Percentiles rank a stretch among this genome's conserved stretches.
phyloP scores from a whole-genome alignment of 2,888 invertebrate species.

The Agonopterix heracliana region DNA sequence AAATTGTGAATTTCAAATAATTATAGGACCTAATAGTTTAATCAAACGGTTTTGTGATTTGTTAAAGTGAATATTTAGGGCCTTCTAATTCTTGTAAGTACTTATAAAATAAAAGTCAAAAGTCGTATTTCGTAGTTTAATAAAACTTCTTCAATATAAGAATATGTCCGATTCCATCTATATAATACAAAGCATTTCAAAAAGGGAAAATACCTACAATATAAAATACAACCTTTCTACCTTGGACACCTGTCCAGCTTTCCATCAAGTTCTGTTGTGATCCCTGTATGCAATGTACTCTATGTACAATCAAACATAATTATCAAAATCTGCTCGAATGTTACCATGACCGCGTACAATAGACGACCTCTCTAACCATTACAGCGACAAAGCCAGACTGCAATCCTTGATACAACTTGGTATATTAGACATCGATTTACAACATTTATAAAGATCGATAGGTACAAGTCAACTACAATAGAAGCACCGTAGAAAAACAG shows the following conservation, averaged over 20 bases:
- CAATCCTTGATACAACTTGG: no score
- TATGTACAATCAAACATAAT: neutral
- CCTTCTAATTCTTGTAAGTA: neutral
- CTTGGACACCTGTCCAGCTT: constrained; percentile 27
- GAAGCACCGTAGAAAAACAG: constrained; percentile 28
- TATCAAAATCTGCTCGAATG: neutral
- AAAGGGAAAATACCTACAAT: constrained; percentile 68
- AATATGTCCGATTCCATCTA: constrained; percentile 76
- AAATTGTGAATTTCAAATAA: no score
- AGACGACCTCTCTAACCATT: constrained; percentile 33
- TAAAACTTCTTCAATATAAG: constrained; percentile 74
- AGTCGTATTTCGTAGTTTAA: constrained; percentile 56
- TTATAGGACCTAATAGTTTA: no score
- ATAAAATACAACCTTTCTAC: constrained; percentile 66
- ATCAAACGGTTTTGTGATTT: no score
- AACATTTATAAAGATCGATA: constrained; percentile 10
- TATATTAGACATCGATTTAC: constrained; percentile 18
- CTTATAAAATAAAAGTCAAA: constrained; percentile 1
- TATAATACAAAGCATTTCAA: constrained; percentile 72
- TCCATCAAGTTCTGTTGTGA: constrained; percentile 13
- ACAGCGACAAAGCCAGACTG: constrained; percentile 8
- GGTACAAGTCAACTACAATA: constrained; percentile 20
- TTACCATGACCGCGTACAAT: constrained; percentile 26
- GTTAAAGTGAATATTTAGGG: no score
- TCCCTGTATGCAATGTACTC: constrained; percentile 17